These are phyloP conservation scores for Reticulitermes speratus DNA, from an alignment of 1,140 invertebrate species.

Conservation along the genomic window DNA sequence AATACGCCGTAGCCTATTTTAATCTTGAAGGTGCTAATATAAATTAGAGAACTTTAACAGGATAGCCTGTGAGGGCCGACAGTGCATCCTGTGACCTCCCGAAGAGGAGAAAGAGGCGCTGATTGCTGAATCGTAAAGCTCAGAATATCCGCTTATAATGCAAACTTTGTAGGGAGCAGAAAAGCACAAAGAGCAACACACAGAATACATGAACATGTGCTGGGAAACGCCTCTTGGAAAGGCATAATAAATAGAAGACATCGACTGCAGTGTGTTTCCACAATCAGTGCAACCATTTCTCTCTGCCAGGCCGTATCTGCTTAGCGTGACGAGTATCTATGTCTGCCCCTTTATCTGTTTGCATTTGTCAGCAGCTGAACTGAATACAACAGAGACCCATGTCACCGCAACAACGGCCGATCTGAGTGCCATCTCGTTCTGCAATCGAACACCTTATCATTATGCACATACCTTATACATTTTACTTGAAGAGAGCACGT, in stretches of 20 bases:
- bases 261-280: neutral
- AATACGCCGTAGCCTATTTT: too few relatives aligned
- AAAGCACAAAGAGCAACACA: too few relatives aligned
- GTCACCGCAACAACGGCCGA: neutral
- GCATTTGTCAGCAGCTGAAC: neutral
- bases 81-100: too few relatives aligned
- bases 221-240: neutral
- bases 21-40: too few relatives aligned
- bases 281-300: neutral
- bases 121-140: too few relatives aligned
- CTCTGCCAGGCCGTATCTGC: neutral
- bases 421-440: too few relatives aligned
- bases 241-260: neutral
- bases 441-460: too few relatives aligned
- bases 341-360: constrained; percentile 10
- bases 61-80: too few relatives aligned
- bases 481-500: too few relatives aligned
- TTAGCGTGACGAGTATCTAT: constrained; percentile 11
- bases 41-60: too few relatives aligned
- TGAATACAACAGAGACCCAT: neutral
- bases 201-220: neutral
- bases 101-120: too few relatives aligned
- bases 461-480: too few relatives aligned
- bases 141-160: neutral
- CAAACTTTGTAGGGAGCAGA: neutral